These are phyloP conservation scores for Prietella phreatophila DNA, from an alignment of 2,113 vertebrate genomes.

Conservation along the genomic window DNA sequence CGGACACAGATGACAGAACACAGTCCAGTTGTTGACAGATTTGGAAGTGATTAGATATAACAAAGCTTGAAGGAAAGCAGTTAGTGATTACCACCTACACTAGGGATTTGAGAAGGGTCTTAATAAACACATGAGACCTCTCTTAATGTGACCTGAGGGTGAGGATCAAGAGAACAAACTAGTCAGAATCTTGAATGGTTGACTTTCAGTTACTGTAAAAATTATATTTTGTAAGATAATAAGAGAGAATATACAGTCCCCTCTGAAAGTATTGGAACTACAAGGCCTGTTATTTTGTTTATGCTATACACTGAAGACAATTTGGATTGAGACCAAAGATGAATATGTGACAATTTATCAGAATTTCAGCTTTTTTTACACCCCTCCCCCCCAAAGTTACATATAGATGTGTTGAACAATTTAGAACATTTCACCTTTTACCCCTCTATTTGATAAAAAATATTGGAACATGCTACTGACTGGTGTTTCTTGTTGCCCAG, in stretches of 20 bases:
- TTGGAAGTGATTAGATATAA: not conserved
- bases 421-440: not conserved
- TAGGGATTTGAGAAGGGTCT: not conserved
- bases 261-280: not conserved
- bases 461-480: not conserved
- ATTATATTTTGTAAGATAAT: not conserved
- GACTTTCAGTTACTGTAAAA: not conserved
- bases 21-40: not conserved
- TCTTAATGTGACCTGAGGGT: not conserved
- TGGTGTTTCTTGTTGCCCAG: not conserved
- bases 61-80: not conserved
- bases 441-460: not conserved
- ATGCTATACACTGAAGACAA: not conserved
- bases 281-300: not conserved
- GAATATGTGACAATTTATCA: not conserved
- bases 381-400: not conserved
- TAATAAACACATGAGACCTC: slow-evolving; percentile 7
- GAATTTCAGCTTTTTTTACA: not conserved
- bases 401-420: not conserved
- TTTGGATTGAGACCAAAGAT: not conserved
- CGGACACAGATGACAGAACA: slow-evolving; percentile 21
- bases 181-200: not conserved
- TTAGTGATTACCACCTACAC: not conserved
- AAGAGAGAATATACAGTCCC: not conserved
- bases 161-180: not conserved